A percentile compares a stretch with the other conserved stretches of the same genome.
These are phyloP conservation scores for Diphyllodes magnificus DNA, from an alignment of 2,113 vertebrate species.

Conservation along the genomic window DNA sequence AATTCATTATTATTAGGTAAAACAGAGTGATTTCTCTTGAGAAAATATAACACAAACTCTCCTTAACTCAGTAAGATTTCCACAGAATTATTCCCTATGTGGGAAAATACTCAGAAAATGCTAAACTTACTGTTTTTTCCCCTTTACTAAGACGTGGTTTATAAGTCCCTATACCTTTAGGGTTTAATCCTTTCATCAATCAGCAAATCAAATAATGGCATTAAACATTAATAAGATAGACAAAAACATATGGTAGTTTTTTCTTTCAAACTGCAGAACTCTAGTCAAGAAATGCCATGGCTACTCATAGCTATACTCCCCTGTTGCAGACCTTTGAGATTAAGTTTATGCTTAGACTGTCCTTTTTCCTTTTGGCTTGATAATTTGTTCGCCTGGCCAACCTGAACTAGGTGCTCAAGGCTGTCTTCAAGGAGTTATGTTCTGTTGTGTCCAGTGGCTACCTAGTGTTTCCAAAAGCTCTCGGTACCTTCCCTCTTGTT, in stretches of 20 bases:
- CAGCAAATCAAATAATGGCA: background rate
- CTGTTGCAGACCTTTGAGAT: background rate
- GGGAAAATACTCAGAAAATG: background rate
- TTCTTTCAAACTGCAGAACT: background rate
- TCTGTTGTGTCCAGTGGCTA: background rate
- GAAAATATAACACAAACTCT: background rate
- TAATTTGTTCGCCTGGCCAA: background rate
- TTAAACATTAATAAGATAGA: background rate
- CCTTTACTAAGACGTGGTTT: background rate
- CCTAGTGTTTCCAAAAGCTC: background rate
- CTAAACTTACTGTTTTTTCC: background rate
- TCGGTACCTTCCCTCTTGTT: rapidly evolving
- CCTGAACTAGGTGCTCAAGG: background rate
- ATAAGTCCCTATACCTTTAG: background rate
- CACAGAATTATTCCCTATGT: background rate
- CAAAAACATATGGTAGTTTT: background rate
- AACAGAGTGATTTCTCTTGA: background rate
- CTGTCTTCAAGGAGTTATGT: background rate
- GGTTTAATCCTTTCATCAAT: background rate
- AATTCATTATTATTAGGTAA: background rate
- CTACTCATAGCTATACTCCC: background rate
- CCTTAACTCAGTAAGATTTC: background rate
- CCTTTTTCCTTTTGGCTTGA: background rate
- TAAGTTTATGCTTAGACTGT: background rate
- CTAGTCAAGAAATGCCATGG: background rate